Evolutionary conservation across 2,888 invertebrate genomes (phyloP), one percentile per base, ranked within the genome.

Genomic region (Drosophila testacea): DNA sequence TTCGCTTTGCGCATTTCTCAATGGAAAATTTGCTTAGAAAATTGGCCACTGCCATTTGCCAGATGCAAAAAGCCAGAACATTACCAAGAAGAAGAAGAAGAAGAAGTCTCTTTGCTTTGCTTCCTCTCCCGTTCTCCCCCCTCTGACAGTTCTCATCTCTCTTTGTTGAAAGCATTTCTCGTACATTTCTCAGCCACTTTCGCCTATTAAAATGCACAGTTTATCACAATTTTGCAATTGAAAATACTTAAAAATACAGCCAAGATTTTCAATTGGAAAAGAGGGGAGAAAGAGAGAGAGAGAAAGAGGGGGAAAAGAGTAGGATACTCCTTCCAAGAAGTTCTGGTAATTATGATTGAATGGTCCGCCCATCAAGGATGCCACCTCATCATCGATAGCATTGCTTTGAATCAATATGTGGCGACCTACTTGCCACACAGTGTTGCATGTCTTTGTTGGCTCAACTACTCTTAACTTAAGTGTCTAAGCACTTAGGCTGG

Each of bases 21-120:
- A 73, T 81, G 67, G 79, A 64, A 84, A 81, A 74, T 86, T 80
- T 69, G 69, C 81, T 66, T 63, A 69, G 80, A 41, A 81, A 81
- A 83, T 87, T 75, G 74, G 38, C 56, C 41, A n/a, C 22, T 62
- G 34, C 42, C 27, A 51, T 51, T 50, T 50, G 50, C 51, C 57
- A 62, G 55, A 34, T 63, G 62, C 22, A 56, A 36, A 39, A 44
- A 22, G 22, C 9, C 9, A 55, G 66, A 57, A 42, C 50, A 61
- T 39, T 27, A 22, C 10, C 9, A 28, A 52, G 36, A 9, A 50
- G 32, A 5, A 32, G 39, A 22, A 36, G 39, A 22, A 36, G 22
- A 16, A 28, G 4, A 2, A 4, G 16, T 16, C 16, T 16, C 11
- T 50, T 11, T 6, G 6, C 32, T 32, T 32, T 0, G 30, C 32